These are phyloP conservation scores for Isurus oxyrinchus DNA, from an alignment of 2,113 vertebrate genomes.

Conservation along the genomic window DNA sequence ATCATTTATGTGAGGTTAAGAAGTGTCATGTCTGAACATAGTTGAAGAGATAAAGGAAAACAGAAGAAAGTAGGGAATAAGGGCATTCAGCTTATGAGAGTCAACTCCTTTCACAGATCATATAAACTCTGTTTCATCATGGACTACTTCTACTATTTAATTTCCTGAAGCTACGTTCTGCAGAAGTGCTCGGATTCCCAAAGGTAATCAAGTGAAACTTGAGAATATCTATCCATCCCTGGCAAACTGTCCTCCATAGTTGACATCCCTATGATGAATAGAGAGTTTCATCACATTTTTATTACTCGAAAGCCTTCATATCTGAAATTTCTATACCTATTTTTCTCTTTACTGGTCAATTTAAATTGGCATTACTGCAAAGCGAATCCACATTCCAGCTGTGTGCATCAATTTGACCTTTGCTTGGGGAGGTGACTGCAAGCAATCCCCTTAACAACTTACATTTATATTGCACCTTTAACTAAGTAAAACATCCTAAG, in stretches of 20 bases:
- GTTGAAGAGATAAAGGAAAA: background rate
- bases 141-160: background rate
- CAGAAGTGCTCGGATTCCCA: background rate
- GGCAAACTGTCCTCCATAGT: background rate
- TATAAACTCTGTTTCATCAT: background rate
- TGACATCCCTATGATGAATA: constrained; percentile 20
- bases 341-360: background rate
- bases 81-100: background rate
- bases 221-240: constrained; percentile 4
- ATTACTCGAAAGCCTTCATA: background rate
- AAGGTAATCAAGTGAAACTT: constrained; percentile 14
- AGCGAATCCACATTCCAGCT: background rate
- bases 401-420: background rate
- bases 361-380: background rate
- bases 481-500: too few relatives aligned
- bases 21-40: constrained; percentile 3
- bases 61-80: background rate
- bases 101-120: background rate
- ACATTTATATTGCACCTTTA: background rate
- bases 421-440: background rate
- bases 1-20: constrained; percentile 6
- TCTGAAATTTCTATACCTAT: background rate
- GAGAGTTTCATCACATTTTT: background rate
- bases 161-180: background rate
- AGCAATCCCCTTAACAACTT: background rate